phyloP scores from a whole-genome alignment of 2,113 vertebrate species.

The Origma solitaria region DNA sequence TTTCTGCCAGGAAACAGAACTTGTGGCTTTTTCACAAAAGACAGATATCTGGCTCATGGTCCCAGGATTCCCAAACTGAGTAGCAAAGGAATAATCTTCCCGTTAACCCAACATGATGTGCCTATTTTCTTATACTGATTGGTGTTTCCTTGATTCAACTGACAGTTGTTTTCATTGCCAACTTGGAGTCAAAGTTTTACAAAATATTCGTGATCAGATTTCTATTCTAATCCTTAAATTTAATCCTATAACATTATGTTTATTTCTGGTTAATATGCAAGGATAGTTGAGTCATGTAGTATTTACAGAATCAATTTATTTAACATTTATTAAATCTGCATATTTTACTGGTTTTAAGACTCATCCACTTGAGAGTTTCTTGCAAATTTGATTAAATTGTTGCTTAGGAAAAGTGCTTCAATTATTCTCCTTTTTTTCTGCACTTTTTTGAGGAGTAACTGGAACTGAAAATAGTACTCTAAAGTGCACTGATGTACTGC shows the following conservation, averaged over 20 bases:
- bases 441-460: not conserved
- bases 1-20: not conserved
- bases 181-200: not conserved
- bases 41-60: not conserved
- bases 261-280: not conserved
- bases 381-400: not conserved
- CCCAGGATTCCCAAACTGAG: not conserved
- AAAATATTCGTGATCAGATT: not conserved
- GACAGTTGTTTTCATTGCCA: not conserved
- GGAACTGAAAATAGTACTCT: constrained; percentile 24
- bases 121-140: not conserved
- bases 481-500: constrained; percentile 15
- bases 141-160: not conserved
- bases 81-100: not conserved
- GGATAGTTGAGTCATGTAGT: not conserved
- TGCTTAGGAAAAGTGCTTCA: not conserved
- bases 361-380: not conserved
- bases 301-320: constrained; percentile 7
- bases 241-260: not conserved
- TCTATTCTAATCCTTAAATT: not conserved
- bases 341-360: not conserved
- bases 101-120: not conserved
- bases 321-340: not conserved
- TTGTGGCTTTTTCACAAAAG: not conserved
- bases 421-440: not conserved